phyloP scores from a whole-genome alignment of 2,888 invertebrate species.

The Julus scanicus region DNA sequence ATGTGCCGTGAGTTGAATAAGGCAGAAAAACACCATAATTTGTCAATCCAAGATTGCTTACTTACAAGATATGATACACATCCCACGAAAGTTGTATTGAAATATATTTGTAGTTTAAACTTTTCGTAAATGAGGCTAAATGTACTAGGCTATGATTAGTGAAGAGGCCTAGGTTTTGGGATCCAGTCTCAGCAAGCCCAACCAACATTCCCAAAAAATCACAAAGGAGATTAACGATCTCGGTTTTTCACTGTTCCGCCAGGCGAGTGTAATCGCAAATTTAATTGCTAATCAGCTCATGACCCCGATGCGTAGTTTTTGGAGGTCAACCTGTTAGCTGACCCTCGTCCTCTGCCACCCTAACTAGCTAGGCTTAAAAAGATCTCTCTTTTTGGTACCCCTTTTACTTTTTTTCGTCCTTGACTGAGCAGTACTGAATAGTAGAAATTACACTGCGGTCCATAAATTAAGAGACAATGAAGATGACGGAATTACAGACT shows the following conservation, averaged over 20 bases:
- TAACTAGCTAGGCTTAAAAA: not conserved
- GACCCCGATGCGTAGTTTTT: slow-evolving; percentile 34
- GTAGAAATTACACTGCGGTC: not conserved
- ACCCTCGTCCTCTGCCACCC: slow-evolving; percentile 30
- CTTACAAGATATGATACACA: too few species aligned
- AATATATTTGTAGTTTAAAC: too few species aligned
- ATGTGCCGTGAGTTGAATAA: too few species aligned
- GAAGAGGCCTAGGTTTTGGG: not conserved
- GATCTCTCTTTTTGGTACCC: not conserved
- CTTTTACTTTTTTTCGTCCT: slow-evolving; percentile 26
- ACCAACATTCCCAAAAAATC: slow-evolving; percentile 21
- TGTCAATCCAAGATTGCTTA: too few species aligned
- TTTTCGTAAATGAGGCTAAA: not conserved
- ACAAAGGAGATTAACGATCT: not conserved
- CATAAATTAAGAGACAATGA: not conserved
- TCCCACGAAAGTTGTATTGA: too few species aligned
- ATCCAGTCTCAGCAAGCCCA: not conserved
- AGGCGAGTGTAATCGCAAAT: slow-evolving; percentile 20
- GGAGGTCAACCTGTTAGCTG: slow-evolving; percentile 36
- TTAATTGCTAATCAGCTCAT: slow-evolving; percentile 30
- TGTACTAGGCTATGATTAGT: not conserved
- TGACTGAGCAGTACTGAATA: not conserved
- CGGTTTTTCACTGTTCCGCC: not conserved
- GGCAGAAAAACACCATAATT: too few species aligned
- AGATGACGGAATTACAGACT: not conserved